These are phyloP conservation scores for Malurus leucopterus DNA, from an alignment of 2,797 vertebrate species.

Conservation along the genomic window DNA sequence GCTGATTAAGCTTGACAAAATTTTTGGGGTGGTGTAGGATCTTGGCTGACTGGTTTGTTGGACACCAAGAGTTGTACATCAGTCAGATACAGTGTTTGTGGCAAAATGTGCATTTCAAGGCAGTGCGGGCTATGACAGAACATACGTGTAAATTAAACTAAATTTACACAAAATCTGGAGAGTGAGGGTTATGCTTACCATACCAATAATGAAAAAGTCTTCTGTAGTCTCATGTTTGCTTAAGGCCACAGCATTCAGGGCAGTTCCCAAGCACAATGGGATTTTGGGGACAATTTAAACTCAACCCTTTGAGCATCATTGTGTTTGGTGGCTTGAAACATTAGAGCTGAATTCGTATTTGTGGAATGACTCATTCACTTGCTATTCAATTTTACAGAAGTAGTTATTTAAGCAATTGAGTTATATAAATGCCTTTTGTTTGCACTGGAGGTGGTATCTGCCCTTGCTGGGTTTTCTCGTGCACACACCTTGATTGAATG, in stretches of 20 bases:
- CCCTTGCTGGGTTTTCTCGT: neutral
- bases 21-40: neutral
- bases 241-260: neutral
- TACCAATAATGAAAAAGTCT: neutral
- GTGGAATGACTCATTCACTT: neutral
- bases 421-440: neutral
- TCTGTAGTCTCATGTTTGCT: neutral
- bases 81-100: neutral
- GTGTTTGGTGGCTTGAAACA: neutral
- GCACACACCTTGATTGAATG: neutral
- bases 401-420: neutral
- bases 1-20: neutral
- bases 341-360: neutral
- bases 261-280: neutral
- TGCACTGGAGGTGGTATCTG: neutral
- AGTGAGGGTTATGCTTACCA: neutral
- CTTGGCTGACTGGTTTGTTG: neutral
- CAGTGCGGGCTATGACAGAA: neutral
- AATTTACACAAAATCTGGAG: neutral
- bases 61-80: neutral
- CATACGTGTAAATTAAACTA: neutral
- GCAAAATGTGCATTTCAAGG: neutral
- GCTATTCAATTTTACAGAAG: neutral
- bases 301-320: neutral
- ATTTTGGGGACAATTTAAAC: neutral